A percentile compares a stretch with the other conserved stretches of the same genome.
phyloP scores from a whole-genome alignment of 2,113 vertebrate genomes.

The Archilochus colubris region DNA sequence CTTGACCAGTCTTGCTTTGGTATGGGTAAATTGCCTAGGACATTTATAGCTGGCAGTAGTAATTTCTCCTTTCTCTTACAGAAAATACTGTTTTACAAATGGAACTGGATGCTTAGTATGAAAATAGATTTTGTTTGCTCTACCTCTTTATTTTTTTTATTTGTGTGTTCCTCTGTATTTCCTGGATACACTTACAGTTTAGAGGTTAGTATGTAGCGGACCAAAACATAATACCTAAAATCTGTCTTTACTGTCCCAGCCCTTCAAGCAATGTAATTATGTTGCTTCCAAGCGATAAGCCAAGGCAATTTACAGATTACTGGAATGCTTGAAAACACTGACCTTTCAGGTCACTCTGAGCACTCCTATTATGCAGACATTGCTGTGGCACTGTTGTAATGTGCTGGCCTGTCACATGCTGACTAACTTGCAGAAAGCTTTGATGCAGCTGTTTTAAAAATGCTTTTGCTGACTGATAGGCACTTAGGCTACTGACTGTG shows the following conservation, averaged over 20 bases:
- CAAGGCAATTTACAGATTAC: constrained; percentile 57
- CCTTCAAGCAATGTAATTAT: constrained; percentile 46
- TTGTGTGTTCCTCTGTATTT: not conserved
- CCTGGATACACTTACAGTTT: not conserved
- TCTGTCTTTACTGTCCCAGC: constrained; percentile 9
- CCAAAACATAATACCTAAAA: constrained; percentile 17
- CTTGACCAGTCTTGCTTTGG: not conserved
- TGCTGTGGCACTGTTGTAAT: constrained; percentile 59
- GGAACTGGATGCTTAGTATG: not conserved
- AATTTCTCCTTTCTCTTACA: not conserved
- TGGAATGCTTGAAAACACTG: constrained; percentile 50
- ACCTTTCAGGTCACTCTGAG: constrained; percentile 36
- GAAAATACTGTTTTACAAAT: not conserved
- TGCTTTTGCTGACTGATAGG: constrained; percentile 46
- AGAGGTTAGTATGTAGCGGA: not conserved
- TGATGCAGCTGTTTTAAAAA: constrained; percentile 65
- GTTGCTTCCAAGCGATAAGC: constrained; percentile 53
- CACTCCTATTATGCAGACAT: constrained; percentile 43
- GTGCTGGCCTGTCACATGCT: constrained; percentile 64
- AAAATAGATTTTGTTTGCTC: not conserved
- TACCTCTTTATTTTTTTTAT: not conserved
- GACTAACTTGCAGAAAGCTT: constrained; percentile 58
- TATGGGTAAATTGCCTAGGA: not conserved
- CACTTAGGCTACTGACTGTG: constrained; percentile 23
- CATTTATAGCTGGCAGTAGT: not conserved